These are phyloP conservation scores for Eilema depressum DNA, from an alignment of 2,888 invertebrate species.

Conservation along the genomic window DNA sequence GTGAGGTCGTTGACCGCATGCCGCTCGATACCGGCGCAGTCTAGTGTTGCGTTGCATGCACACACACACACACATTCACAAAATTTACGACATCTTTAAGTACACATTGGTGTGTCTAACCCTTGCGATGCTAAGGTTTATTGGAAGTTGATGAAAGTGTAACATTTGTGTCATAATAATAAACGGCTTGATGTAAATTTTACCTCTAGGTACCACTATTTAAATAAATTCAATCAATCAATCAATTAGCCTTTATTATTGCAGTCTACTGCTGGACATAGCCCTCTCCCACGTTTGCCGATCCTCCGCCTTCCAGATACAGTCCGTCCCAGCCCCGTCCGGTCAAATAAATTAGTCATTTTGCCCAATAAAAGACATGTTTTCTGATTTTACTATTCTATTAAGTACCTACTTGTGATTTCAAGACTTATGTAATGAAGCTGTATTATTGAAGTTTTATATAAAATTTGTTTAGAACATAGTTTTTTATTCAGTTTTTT, in stretches of 20 bases:
- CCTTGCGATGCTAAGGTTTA: slow-evolving; percentile 27
- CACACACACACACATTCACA: slow-evolving; percentile 24
- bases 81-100: slow-evolving; percentile 14
- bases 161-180: slow-evolving; percentile 23
- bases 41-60: slow-evolving; percentile 37
- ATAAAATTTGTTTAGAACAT: neutral
- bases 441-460: neutral
- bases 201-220: too few species aligned
- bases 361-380: neutral
- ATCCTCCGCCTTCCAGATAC: too few species aligned
- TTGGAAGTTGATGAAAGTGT: slow-evolving; percentile 23
- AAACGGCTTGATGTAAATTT: neutral
- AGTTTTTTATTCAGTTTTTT: neutral
- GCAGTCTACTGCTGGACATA: too few species aligned
- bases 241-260: too few species aligned
- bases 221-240: too few species aligned
- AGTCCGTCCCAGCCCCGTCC: too few species aligned
- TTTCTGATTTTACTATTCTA: neutral
- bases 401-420: neutral
- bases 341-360: neutral
- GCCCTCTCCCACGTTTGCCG: too few species aligned
- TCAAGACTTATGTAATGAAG: neutral
- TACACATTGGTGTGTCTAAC: slow-evolving; percentile 29
- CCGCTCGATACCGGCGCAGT: slow-evolving; percentile 52
- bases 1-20: slow-evolving; percentile 41